These are phyloP conservation scores for Eulemur albifrons DNA, from an alignment of 2,797 vertebrate species.

Conservation along the genomic window DNA sequence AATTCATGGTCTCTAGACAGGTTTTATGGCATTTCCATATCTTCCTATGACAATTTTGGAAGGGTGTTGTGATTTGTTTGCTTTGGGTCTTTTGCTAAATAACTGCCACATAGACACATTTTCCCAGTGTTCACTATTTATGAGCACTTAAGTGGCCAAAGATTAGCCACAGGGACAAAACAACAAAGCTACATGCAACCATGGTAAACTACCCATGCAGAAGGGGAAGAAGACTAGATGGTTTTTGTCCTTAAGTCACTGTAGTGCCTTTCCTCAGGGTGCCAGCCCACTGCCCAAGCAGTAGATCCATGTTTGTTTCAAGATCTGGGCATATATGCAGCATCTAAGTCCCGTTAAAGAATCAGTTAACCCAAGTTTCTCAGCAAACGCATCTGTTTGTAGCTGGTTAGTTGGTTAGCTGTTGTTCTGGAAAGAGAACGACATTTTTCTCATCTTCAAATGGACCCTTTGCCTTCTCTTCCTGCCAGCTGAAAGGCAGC, in stretches of 20 bases:
- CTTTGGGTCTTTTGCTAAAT: background rate
- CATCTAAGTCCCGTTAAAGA: background rate
- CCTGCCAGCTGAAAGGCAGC: background rate
- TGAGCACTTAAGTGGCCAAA: background rate
- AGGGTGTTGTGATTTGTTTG: background rate
- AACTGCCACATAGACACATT: background rate
- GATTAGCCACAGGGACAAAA: background rate
- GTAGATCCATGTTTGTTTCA: background rate
- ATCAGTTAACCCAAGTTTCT: background rate
- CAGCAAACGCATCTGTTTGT: background rate
- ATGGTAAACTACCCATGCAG: background rate
- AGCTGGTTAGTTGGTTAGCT: background rate
- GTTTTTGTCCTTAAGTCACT: background rate
- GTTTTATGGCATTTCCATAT: background rate
- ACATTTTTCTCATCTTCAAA: background rate
- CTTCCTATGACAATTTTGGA: background rate
- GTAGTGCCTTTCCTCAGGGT: background rate
- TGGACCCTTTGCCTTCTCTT: background rate
- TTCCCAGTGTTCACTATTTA: background rate
- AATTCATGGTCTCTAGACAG: background rate
- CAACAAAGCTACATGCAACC: background rate
- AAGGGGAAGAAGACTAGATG: background rate
- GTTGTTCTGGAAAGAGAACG: background rate
- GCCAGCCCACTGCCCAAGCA: background rate
- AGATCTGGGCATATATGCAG: background rate